These are phyloP conservation scores for Papilio protenor DNA, from an alignment of 2,888 invertebrate genomes.

Conservation along the genomic window DNA sequence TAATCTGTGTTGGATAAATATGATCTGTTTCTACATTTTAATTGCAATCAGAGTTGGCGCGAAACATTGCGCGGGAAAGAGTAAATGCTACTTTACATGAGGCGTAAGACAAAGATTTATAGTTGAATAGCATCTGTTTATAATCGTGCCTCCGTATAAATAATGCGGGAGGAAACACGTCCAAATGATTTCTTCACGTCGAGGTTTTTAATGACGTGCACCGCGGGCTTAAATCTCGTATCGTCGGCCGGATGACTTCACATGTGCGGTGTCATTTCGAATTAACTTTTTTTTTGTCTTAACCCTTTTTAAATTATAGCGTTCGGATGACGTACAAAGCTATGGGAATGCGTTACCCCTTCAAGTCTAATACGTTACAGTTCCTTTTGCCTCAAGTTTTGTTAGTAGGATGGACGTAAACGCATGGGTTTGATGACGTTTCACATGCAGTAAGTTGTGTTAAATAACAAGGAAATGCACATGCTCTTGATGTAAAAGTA, in stretches of 20 bases:
- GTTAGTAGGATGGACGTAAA: constrained; percentile 13
- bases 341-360: constrained; percentile 71
- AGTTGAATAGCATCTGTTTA: constrained; percentile 75
- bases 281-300: constrained; percentile 73
- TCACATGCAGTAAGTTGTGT: constrained; percentile 37
- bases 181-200: constrained; percentile 71
- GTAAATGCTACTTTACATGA: constrained; percentile 48
- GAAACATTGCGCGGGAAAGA: constrained; percentile 39
- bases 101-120: constrained; percentile 72
- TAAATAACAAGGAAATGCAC: constrained; percentile 43
- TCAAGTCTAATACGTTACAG: constrained; percentile 45
- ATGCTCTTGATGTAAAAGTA: constrained; percentile 35
- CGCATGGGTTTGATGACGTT: constrained; percentile 1
- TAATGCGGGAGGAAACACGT: constrained; percentile 71
- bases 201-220: constrained; percentile 66
- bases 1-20: background rate
- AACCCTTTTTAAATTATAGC: constrained; percentile 80
- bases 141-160: constrained; percentile 69
- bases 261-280: constrained; percentile 69
- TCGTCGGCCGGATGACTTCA: constrained; percentile 60
- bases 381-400: constrained; percentile 24
- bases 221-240: constrained; percentile 58
- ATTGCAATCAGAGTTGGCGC: constrained; percentile 5
- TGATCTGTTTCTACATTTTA: background rate
- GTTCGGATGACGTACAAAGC: constrained; percentile 67